These are phyloP conservation scores for Molothrus aeneus DNA, from an alignment of 2,797 vertebrate species.

Conservation along the genomic window DNA sequence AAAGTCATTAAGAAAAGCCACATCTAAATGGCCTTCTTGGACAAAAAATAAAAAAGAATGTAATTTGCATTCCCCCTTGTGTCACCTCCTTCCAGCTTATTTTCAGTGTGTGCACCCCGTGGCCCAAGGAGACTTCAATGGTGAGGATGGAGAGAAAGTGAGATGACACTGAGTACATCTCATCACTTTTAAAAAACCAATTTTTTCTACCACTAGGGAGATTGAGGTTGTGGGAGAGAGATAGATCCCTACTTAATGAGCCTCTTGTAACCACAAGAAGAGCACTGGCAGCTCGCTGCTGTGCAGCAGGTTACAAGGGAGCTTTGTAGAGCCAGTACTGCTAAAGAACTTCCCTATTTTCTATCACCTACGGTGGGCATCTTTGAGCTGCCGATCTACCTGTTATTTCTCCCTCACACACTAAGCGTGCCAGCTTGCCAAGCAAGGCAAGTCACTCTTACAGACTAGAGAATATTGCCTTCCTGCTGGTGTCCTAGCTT, in stretches of 20 bases:
- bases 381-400: not conserved
- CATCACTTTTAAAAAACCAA: not conserved
- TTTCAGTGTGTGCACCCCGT: fast-evolving
- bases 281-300: not conserved
- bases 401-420: not conserved
- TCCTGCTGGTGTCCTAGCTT: not conserved
- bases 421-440: not conserved
- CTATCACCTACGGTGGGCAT: not conserved
- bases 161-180: not conserved
- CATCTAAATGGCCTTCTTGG: not conserved
- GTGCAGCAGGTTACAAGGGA: not conserved
- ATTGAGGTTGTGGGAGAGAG: not conserved
- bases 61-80: not conserved
- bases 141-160: not conserved
- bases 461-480: not conserved
- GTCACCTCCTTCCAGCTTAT: not conserved
- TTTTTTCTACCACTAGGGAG: not conserved
- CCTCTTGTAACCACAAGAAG: not conserved
- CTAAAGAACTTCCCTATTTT: not conserved
- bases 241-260: not conserved
- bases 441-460: not conserved
- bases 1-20: not conserved
- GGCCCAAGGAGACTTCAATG: not conserved
- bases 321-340: not conserved
- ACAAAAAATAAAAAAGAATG: not conserved